Evolutionary conservation across 2,888 invertebrate species (phyloP), one percentile per base, ranked within the genome.

Genomic region (Drosophila neotestacea): DNA sequence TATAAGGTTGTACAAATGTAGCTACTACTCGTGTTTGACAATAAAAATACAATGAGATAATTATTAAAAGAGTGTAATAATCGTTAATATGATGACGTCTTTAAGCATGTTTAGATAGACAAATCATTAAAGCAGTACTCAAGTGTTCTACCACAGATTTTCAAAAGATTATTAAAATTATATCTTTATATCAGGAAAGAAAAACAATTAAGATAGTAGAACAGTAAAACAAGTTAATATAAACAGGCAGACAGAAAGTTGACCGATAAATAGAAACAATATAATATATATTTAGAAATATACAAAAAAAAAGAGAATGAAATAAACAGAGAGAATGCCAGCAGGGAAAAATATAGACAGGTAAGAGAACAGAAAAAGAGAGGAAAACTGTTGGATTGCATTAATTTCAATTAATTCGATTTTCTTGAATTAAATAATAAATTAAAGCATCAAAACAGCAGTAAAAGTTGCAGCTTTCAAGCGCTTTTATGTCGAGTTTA

Each of bases 21-120:
- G 73, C 75, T 54, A 64, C 79, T 63, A 63, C 55, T 56, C 50
- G 42, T 70, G 70, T 56, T 70, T n/a, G 58, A 59, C 42, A 13
- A 50, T 44, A 62, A 61, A 60, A 39, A 28, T 38, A 47, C 55
- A 59, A 22, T 13, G 38, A 34, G 48, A 52, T 48, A 56, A 41
- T 30, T 30, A 65, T 60, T 60, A 77, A 41, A 27, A 34, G 11
- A 16, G 59, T 22, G 46, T 36, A 52, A 56, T 60, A 54, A 77
- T 38, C 59, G 27, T 59, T 47, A 77, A 36, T 50, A 32, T 50
- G 48, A 28, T 47, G 38, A 28, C 13, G 41, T 28, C 22, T 22
- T 22, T 48, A 22, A 50, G 34, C 11, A 11, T 13, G 7, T 46
- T 6, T 13, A 34, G 34, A 34, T 30, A 46, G 16, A 22, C 42